Conservation (phyloP, 2,113 vertebrate genomes). For the Natator depressus region DNA sequence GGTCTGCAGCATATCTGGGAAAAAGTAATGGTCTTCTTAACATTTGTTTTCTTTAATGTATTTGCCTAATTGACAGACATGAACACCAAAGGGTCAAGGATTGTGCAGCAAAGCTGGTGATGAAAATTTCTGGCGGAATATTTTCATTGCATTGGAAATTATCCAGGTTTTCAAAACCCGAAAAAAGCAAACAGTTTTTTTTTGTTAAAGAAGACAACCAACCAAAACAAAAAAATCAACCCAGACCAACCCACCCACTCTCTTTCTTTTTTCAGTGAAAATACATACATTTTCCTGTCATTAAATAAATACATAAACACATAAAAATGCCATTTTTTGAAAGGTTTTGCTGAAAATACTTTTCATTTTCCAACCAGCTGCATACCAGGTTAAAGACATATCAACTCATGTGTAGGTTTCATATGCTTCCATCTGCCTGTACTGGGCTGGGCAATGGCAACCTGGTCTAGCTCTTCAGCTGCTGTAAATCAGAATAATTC, state of each 20-base stretch:
- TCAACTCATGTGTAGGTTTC: background rate
- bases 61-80: background rate
- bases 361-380: background rate
- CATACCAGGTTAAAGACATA: background rate
- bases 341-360: background rate
- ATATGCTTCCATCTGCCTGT: background rate
- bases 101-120: background rate
- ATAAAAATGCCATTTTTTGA: background rate
- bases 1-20: background rate
- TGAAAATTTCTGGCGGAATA: background rate
- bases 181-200: background rate
- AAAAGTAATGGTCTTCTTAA: background rate
- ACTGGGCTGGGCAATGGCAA: background rate
- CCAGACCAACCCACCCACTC: background rate
- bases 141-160: background rate
- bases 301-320: background rate
- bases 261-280: constrained; percentile 24
- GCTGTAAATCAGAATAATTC: background rate
- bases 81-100: background rate
- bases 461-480: background rate
- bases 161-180: background rate
- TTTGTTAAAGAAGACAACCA: background rate
- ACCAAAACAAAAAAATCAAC: background rate
- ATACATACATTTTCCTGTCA: background rate
- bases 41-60: constrained; percentile 12